Conservation (phyloP, 2,113 vertebrate genomes). For the Perognathus longimembris region DNA sequence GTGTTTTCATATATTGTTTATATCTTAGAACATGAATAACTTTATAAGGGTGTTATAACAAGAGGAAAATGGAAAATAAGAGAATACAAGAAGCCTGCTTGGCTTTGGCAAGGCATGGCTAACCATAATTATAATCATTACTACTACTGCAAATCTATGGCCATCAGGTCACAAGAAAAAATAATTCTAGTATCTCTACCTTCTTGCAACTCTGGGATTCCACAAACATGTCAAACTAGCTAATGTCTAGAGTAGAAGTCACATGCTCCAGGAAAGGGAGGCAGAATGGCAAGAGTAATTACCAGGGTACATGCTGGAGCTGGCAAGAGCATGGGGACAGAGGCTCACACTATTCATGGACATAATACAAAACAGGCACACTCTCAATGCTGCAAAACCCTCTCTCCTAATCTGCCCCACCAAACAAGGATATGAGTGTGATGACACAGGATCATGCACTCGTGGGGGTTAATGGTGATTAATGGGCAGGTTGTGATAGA, state of each 20-base stretch:
- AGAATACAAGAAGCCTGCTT: background rate
- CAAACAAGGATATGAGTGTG: background rate
- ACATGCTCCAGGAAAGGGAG: background rate
- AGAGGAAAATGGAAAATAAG: background rate
- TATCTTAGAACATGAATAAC: background rate
- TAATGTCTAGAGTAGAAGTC: background rate
- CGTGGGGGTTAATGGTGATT: background rate
- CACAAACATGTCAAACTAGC: too few species aligned
- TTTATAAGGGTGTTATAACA: background rate
- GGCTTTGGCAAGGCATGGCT: background rate
- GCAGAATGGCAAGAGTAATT: too few species aligned
- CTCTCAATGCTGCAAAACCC: background rate
- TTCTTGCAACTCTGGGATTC: background rate
- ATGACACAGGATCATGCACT: rapidly evolving
- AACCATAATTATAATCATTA: background rate
- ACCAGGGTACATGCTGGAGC: too few species aligned
- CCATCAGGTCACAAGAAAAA: background rate
- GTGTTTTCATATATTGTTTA: too few species aligned
- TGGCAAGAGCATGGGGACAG: rapidly evolving
- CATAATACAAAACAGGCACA: background rate
- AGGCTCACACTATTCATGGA: too few species aligned
- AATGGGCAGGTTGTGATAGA: background rate
- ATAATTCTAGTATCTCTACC: background rate
- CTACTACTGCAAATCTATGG: rapidly evolving
- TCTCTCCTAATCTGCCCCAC: background rate